These are phyloP conservation scores for Apistogramma diplotaenia DNA, from an alignment of 2,113 vertebrate species.

Conservation along the genomic window DNA sequence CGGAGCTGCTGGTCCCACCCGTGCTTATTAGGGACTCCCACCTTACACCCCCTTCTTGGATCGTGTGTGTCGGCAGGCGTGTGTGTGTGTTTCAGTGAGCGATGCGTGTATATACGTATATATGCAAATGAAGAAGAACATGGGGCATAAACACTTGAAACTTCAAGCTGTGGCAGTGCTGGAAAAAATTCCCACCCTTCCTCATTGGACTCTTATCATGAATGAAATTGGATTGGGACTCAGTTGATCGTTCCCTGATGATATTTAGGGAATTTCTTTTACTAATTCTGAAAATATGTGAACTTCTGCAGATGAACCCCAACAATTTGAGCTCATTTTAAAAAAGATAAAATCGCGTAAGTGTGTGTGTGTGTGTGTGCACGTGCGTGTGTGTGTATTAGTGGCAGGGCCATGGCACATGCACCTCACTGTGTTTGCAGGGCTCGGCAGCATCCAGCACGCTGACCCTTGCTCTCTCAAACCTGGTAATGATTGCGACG, in stretches of 20 bases:
- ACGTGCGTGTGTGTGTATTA: background rate
- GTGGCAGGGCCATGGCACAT: conserved; percentile 64
- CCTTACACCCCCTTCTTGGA: background rate
- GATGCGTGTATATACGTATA: background rate
- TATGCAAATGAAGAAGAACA: conserved; percentile 15
- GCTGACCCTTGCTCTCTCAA: conserved; percentile 16
- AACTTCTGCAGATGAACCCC: conserved; percentile 12
- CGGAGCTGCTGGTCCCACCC: conserved; percentile 66
- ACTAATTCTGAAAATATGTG: background rate
- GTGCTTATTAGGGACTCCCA: conserved; percentile 24
- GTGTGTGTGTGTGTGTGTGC: background rate
- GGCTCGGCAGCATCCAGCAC: conserved; percentile 40
- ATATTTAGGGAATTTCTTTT: background rate
- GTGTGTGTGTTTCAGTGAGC: background rate
- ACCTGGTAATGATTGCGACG: background rate
- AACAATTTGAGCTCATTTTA: conserved; percentile 7
- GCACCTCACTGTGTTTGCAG: conserved; percentile 58
- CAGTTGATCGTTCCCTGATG: background rate
- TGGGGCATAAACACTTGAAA: conserved; percentile 22
- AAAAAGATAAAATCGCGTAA: background rate
- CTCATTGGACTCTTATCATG: background rate
- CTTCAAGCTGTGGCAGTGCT: background rate
- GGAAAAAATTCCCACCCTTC: background rate
- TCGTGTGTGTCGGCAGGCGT: background rate
- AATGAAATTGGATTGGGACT: background rate